Base-by-base conservation (phyloP, 2,113 vertebrate species). In the Camarhynchus parvulus region DNA sequence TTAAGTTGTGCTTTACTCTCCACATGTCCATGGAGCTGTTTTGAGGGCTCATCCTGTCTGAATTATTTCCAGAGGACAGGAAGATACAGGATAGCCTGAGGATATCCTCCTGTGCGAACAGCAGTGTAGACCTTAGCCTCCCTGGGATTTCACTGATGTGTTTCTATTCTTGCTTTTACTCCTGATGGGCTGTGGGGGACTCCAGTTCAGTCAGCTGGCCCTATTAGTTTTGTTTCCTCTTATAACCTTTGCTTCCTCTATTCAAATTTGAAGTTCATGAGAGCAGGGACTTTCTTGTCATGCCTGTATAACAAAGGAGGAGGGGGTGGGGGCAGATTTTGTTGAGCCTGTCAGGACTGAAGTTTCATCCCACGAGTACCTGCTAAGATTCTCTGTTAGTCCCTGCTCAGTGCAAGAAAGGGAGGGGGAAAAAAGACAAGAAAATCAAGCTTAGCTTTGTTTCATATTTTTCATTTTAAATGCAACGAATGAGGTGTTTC, bases 21-120 rank as follows among this genome's bases (percentile, higher is more conserved):
- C 50, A 39, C 25, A 49, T 2, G 0, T 31, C 41, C 56, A 75
- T 8, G 37, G 63, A 86, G 47, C 25, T 95, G 79, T 92, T 95
- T 78, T 69, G 72, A 96, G 67, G 61, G 75, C 78, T 95, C 92
- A 97, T 98, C 97, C 93, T 97, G 97, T 96, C 97, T 98, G 75
- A 95, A 70, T 94, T 92, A 95, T 92, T 97, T 97, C 91, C 87
- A 70, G 68, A 83, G 92, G 85, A 92, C 88, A 86, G 94, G 95
- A 97, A 97, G 92, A 97, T 91, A 93, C 90, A 94, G 84, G 96
- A 95, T 31, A 82, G 95, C 58, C 80, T 95, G 92, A 98, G 98
- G 98, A 98, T 98, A 98, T 98, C 97, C 98, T 98, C 46, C 86
- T 69, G 25, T 8, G 1, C 41, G 33, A 88, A 42, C 8, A 2